Evolutionary conservation across 2,888 invertebrate species (phyloP), one percentile per base, ranked within the genome.

Genomic region (Mystacides longicornis): DNA sequence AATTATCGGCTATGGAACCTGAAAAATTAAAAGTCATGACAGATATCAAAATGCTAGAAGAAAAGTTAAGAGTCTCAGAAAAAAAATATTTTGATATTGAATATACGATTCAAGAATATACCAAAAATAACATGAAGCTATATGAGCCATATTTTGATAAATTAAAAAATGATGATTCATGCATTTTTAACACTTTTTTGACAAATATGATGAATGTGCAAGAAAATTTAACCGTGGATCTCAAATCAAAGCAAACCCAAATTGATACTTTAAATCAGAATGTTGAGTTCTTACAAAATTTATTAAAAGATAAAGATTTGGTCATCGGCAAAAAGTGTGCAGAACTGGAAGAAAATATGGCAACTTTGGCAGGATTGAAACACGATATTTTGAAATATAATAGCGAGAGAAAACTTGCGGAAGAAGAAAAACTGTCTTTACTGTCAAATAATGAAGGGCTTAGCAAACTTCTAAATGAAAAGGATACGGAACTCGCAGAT

Each of bases 231-330:
- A 7, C 37, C 3, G 14, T 16, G 3, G 37, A 37, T 3, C 16
- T 37, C 3, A 16, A 37, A 37, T n/a, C n/a, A 14, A 37, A 37
- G 3, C 62, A 72, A 63, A 70, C 67, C 51, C 74, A 77, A 42
- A 64, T 66, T 37, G 66, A 66, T 4, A 70, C 66, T 9, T 68
- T 72, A 18, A 67, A 66, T 57, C 64, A 68, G 5, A 72, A 73
- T 56, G 68, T 71, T 45, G 62, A 64, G 2, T 71, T 71, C 52
- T 61, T 78, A 22, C 69, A 72, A 31, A 66, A 65, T 20, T 70
- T 78, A 64, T 67, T 74, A 0, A 70, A 70, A 47, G 69, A 73
- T 16, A 68, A 72, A 23, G 66, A 67, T 2, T 60, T 64, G 9
- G 61, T 67, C 2, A 69, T 72, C 55, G 69, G 73, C 2, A 70